Percentiles rank a stretch among this genome's conserved stretches.
Evolutionary conservation across 2,888 invertebrate species (phyloP).

Genomic region (Dasypolia templi): DNA sequence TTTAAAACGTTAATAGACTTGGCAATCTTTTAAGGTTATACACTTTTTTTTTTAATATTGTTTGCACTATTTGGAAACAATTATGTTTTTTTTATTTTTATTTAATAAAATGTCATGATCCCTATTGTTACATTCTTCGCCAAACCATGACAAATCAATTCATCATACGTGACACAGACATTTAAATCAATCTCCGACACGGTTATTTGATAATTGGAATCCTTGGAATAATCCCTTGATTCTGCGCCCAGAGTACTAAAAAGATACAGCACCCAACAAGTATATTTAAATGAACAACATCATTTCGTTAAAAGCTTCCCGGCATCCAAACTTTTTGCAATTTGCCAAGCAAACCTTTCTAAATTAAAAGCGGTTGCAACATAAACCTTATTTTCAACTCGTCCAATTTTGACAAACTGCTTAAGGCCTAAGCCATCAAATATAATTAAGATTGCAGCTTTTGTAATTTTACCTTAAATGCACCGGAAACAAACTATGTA

Average conservation of each 20-base stretch:
- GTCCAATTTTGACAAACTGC: background rate
- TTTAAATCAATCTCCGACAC: too few relatives aligned
- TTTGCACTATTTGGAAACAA: too few relatives aligned
- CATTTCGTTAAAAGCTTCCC: background rate
- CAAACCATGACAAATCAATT: conserved; percentile 2
- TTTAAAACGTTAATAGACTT: too few relatives aligned
- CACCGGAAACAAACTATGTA: conserved; percentile 35
- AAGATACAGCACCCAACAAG: background rate
- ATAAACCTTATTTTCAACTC: conserved; percentile 16
- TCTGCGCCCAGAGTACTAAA: background rate
- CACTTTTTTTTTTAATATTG: too few relatives aligned
- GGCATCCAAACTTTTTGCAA: conserved; percentile 14
- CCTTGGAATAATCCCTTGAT: background rate
- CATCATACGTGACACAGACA: too few relatives aligned
- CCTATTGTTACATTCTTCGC: background rate
- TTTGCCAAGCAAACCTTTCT: background rate
- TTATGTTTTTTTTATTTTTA: too few relatives aligned
- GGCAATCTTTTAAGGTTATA: too few relatives aligned
- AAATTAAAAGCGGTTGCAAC: conserved; percentile 26
- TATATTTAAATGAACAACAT: background rate
- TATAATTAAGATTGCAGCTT: conserved; percentile 2
- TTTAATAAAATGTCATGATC: too few relatives aligned
- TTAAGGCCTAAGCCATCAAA: background rate
- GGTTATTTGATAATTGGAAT: background rate
- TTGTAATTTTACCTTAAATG: conserved; percentile 11